Base-by-base conservation (phyloP, 2,797 vertebrate genomes). In the Aulostomus chinensis region DNA sequence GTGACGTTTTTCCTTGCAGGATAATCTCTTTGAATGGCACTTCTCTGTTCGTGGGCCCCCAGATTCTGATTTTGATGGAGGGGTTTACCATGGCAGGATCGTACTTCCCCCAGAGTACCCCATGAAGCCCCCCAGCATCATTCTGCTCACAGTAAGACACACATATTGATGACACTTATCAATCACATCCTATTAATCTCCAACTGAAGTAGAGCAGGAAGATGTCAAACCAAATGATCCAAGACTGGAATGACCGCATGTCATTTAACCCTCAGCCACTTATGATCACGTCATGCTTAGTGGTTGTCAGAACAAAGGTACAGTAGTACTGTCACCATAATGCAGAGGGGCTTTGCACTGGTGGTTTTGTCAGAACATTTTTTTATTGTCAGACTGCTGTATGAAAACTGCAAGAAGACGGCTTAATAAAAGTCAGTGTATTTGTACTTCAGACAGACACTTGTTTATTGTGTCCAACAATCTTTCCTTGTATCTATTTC, bases 1-100 rank as follows among this genome's bases (percentile, higher is more conserved):
- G 21, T 28, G 6, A 51, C 39, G 12, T 31, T 13, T 30, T 47
- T 33, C 3, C 29, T 41, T 14, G 55, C 83, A 99, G 97, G 97
- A 99, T 83, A 99, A 99, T 70, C 94, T 99, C 53, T 98, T 99
- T 83, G 97, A 99, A 70, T 99, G 97, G 97, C 97, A 99, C 84
- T 99, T 99, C 78, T 97, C 97, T 2, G 97, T 99, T 4, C 91
- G 96, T 28, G 97, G 97, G 2, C 97, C 97, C 43, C 94, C 96
- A 49, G 97, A 99, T 83, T 98, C 97, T 1, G 95, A 98, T 74
- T 99, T 99, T 16, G 95, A 98, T 33, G 94, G 95, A 15, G 97
- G 97, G 24, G 85, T 98, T 77, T 99, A 98, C 84, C 97, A 99
- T 1, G 97, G 97, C 28, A 90, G 97, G 80, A 98, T 99, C 37